These are phyloP conservation scores for Sus scrofa DNA, from an alignment of 2,113 vertebrate species.

Conservation along the genomic window DNA sequence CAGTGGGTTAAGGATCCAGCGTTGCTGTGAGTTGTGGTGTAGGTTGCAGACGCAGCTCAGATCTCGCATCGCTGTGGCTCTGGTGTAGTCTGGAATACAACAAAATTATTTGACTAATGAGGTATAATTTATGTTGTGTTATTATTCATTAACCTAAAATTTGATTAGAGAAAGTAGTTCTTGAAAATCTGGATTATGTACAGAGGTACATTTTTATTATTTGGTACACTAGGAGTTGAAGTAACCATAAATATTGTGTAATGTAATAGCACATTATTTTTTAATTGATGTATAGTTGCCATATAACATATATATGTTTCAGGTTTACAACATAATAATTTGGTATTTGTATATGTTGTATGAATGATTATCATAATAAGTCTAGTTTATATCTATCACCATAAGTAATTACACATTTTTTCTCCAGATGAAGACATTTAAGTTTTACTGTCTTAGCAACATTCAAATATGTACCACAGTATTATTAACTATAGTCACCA, in stretches of 20 bases:
- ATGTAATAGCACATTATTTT: not conserved
- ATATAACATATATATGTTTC: not conserved
- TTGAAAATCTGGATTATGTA: not conserved
- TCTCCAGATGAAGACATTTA: not conserved
- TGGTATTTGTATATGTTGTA: not conserved
- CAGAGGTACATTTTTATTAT: not conserved
- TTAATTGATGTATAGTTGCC: not conserved
- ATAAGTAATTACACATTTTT: not conserved
- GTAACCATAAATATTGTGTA: not conserved
- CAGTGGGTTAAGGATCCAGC: no score
- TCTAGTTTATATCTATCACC: not conserved
- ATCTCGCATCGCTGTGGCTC: no score
- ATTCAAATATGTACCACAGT: not conserved
- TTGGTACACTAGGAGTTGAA: not conserved
- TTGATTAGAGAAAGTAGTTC: not conserved
- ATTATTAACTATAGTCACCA: not conserved
- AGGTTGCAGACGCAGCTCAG: no score
- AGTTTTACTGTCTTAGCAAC: not conserved
- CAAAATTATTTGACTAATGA: not conserved
- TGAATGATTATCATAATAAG: not conserved
- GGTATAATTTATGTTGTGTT: not conserved
- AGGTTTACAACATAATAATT: not conserved
- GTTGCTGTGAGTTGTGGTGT: no score
- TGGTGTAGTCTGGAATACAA: no score
- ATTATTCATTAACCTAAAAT: not conserved